Evolutionary conservation across 2,113 vertebrate genomes (phyloP), one percentile per base, ranked within the genome.

Genomic region (Zootoca vivipara): DNA sequence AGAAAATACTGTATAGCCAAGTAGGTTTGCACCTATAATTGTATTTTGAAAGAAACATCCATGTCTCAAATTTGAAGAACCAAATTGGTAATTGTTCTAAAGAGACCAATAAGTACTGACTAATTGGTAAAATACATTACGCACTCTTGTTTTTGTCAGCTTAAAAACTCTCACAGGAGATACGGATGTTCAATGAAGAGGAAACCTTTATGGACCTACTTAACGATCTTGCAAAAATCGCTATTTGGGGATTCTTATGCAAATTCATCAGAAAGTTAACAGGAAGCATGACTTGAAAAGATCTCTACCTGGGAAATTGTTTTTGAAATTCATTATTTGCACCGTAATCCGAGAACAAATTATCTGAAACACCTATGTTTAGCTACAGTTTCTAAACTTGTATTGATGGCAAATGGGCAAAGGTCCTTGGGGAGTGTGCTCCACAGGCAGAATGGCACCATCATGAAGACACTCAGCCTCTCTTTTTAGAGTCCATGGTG

Each of bases 61-160:
- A 38, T 13, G 1, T 18, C 52, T 40, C 28, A 74, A 2, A 22
- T 65, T 69, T 6, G 7, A 30, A 72, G 7, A 4, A 10, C 20
- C n/a, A 13, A 67, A 64, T 2, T 6, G 82, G 69, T 69, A 26
- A 42, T 40, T 82, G 58, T 67, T 89, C 83, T 72, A n/a, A 40
- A 69, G 62, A 83, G 73, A 42, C 67, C 40, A 8, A 75, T 86
- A 79, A 62, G 35, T 46, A 79, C 77, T 20, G 58, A 56, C 42
- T 92, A 91, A 90, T 33, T 83, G 92, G 85, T 56, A 90, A 67
- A 90, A 79, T 40, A 40, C 40, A 75, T 75, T 40, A 72, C 52
- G 73, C 67, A 42, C n/a, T 58, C 46, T 65, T 33, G 52, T 80
- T 70, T 77, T 9, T 72, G 58, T 46, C 78, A 64, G 64, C 87